These are phyloP conservation scores for Carassius auratus DNA, from an alignment of 2,113 vertebrate species.

Conservation along the genomic window DNA sequence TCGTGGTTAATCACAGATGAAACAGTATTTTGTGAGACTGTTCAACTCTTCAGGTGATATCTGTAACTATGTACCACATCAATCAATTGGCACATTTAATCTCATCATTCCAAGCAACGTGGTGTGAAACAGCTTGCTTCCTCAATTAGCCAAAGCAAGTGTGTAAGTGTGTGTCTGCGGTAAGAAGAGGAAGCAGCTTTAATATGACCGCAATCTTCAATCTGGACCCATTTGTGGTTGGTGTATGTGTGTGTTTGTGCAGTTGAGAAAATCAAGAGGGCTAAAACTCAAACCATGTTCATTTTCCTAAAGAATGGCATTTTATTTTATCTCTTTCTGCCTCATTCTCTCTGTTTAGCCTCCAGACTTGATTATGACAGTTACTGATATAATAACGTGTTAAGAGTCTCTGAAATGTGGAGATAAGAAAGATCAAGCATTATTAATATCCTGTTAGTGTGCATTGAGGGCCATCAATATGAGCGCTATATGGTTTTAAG, in stretches of 20 bases:
- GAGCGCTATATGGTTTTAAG: constrained; percentile 24
- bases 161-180: constrained; percentile 26
- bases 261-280: neutral
- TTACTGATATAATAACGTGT: constrained; percentile 14
- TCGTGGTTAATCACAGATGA: neutral
- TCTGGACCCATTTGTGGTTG: constrained; percentile 29
- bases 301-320: neutral
- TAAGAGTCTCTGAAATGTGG: constrained; percentile 9
- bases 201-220: constrained; percentile 29
- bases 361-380: constrained; percentile 8
- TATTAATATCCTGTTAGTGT: constrained; percentile 48
- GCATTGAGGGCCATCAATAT: constrained; percentile 12
- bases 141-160: constrained; percentile 33
- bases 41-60: neutral
- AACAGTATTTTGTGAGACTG: neutral
- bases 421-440: constrained; percentile 34
- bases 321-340: neutral
- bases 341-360: neutral
- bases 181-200: constrained; percentile 33
- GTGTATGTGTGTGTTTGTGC: constrained; percentile 9
- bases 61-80: constrained; percentile 24
- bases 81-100: constrained; percentile 32
- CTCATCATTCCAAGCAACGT: neutral
- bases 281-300: neutral
- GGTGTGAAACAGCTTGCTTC: constrained; percentile 45